Evolutionary conservation across 2,888 invertebrate genomes (phyloP), one percentile per base, ranked within the genome.

Genomic region (Netelia virgata): DNA sequence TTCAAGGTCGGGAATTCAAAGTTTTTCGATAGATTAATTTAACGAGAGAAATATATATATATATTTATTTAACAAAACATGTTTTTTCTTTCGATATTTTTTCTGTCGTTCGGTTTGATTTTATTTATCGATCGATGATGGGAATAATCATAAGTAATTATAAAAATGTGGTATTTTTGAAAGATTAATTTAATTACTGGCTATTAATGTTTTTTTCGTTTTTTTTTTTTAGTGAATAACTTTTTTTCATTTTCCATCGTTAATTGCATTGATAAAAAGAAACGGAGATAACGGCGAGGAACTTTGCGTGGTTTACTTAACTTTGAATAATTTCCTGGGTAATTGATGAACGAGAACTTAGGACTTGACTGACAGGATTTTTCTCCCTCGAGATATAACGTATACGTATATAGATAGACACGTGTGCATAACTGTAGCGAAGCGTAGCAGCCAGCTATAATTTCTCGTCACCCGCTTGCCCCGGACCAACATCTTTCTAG

Each of bases 381-480:
- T 61, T 57, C 16, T 57, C 57, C 20, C 43, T 57, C 6, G 57
- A 57, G 57, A 57, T 57, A 9, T 74, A 43, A 41, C n/a, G 23
- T 47, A 23, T 50, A 28, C 20, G 10, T 59, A 55, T 28, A 59
- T 9, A 64, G 16, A 61, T 47, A 53, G 50, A 20, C 23, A 16
- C 23, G 20, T 8, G 55, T 43, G 50, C 23, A 41, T n/a, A 75
- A 59, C 59, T 59, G 43, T 41, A 11, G 18, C 16, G 20, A 41
- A 61, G 11, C 50, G 59, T 23, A 23, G 20, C 28, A 63, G 72
- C 36, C 16, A 20, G 36, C 64, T 53, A 20, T 59, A 76, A 72
- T 82, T 72, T 66, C 50, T 76, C 72, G 64, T 82, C 57, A 57
- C 66, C 43, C 55, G 66, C 23, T 59, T 43, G 18, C 59, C 36